Percentiles rank a stretch among this genome's conserved stretches.
phyloP scores from a whole-genome alignment of 2,888 invertebrate species.

The Uloborus plumipes region DNA sequence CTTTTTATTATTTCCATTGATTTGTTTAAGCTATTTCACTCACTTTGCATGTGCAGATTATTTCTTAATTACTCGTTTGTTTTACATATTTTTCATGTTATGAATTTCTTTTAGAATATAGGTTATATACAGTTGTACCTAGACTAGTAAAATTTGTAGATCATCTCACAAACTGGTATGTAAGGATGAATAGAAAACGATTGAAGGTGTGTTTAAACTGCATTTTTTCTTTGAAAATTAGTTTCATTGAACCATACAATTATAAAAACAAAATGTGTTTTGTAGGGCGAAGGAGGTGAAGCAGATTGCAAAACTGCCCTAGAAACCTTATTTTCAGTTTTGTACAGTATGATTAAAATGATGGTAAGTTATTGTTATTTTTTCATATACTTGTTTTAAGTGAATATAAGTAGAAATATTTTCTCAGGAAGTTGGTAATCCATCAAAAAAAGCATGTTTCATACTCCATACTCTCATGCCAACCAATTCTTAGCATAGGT shows the following conservation, averaged over 20 bases:
- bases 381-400: background rate
- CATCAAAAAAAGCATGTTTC: too few relatives aligned
- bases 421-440: background rate
- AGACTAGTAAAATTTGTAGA: conserved; percentile 95
- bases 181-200: conserved; percentile 93
- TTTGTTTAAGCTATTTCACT: too few relatives aligned
- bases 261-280: background rate
- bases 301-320: conserved; percentile 87
- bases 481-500: too few relatives aligned
- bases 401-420: background rate
- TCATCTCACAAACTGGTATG: conserved; percentile 98
- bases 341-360: conserved; percentile 88
- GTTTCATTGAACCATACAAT: background rate
- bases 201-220: conserved; percentile 78
- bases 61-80: too few relatives aligned
- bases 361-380: conserved; percentile 76
- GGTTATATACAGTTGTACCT: conserved; percentile 95
- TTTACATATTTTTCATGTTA: too few relatives aligned
- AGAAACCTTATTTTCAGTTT: conserved; percentile 87
- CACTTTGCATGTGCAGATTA: too few relatives aligned
- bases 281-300: conserved; percentile 82
- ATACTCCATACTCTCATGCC: too few relatives aligned
- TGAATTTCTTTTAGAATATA: conserved; percentile 78
- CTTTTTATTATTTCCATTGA: too few relatives aligned
- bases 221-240: background rate